Evolutionary conservation across 2,888 invertebrate species (phyloP).

Genomic region (Sipha maydis): DNA sequence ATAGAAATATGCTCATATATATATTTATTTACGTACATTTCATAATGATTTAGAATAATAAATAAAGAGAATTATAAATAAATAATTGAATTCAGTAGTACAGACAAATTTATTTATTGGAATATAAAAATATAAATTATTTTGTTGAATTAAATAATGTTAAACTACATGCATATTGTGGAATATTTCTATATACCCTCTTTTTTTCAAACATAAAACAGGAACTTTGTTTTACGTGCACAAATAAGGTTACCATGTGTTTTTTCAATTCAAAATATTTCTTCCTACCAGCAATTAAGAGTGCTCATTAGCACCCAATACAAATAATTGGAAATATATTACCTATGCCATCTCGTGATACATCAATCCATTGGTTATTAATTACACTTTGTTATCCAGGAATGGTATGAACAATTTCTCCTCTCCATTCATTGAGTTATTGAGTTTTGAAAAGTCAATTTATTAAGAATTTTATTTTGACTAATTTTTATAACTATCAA

Average conservation of each 20-base stretch:
- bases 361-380: constrained; percentile 55
- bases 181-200: constrained; percentile 35
- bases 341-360: constrained; percentile 59
- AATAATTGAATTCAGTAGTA: not conserved
- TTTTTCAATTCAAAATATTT: constrained; percentile 21
- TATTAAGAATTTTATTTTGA: constrained; percentile 31
- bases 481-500: not conserved
- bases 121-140: not conserved
- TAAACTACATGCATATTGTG: constrained; percentile 37
- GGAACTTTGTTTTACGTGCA: constrained; percentile 21
- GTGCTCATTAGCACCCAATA: constrained; percentile 43
- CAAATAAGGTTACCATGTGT: constrained; percentile 8
- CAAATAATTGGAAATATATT: constrained; percentile 58
- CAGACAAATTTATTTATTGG: not conserved
- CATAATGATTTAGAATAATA: not conserved
- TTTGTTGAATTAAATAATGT: not conserved
- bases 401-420: constrained; percentile 59
- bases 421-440: constrained; percentile 53
- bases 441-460: constrained; percentile 34
- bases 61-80: not conserved
- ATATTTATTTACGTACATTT: not conserved
- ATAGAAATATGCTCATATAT: not conserved
- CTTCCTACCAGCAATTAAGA: constrained; percentile 40
- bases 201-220: constrained; percentile 17
- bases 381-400: constrained; percentile 55